These are phyloP conservation scores for Agrochola lota DNA, from an alignment of 2,888 invertebrate genomes.

Conservation along the genomic window DNA sequence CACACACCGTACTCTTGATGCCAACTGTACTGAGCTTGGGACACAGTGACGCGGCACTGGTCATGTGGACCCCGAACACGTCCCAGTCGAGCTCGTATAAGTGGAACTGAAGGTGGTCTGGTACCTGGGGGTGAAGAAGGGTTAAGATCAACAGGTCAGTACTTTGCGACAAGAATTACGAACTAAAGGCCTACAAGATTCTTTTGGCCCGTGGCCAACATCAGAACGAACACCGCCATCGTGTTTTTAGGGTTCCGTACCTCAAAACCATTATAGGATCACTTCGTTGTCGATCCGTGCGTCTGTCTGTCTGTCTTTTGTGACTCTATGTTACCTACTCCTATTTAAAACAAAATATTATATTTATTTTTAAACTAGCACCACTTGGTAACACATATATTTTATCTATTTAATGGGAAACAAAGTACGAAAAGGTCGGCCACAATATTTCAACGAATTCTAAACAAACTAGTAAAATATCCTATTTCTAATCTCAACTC, in stretches of 20 bases:
- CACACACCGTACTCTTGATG: slow-evolving; percentile 96
- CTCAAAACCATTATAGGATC: too few species aligned
- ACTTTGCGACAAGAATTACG: neutral
- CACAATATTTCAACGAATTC: too few species aligned
- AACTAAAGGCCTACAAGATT: neutral
- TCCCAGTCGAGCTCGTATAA: slow-evolving; percentile 97
- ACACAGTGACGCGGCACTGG: slow-evolving; percentile 93
- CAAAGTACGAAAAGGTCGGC: neutral
- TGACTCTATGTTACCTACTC: too few species aligned
- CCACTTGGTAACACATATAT: neutral
- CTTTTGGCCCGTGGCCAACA: neutral
- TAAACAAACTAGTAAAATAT: neutral
- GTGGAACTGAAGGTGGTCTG: slow-evolving; percentile 95
- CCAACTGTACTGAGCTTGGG: slow-evolving; percentile 94
- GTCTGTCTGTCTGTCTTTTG: too few species aligned
- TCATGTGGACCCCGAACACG: slow-evolving; percentile 94
- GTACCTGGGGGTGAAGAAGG: slow-evolving; percentile 85
- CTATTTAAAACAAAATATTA: too few species aligned
- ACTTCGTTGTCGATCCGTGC: too few species aligned
- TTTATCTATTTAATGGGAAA: neutral
- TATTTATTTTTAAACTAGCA: too few species aligned
- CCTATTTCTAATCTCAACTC: neutral
- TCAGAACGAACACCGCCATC: neutral
- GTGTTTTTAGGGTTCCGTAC: too few species aligned
- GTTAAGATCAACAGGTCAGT: neutral